phyloP scores from a whole-genome alignment of 2,113 vertebrate species.

The Dipodomys spectabilis region DNA sequence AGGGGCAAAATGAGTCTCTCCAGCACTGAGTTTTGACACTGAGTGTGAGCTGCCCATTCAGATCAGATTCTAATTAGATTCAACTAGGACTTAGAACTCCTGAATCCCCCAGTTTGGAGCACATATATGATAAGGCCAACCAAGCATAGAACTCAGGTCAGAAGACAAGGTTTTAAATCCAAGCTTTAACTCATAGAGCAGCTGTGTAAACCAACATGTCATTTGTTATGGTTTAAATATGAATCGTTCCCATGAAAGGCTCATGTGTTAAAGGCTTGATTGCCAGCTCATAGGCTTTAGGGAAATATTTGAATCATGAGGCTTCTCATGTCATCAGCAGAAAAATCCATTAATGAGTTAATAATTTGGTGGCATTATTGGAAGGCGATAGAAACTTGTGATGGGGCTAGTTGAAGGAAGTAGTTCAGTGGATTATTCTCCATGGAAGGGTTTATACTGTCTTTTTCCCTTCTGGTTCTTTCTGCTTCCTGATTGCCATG shows the following conservation, averaged over 20 bases:
- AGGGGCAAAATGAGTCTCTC: not conserved
- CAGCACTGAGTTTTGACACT: not conserved
- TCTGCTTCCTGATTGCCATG: not conserved
- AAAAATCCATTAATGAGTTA: not conserved
- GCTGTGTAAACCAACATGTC: not conserved
- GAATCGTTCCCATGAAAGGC: not conserved
- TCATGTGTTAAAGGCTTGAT: not conserved
- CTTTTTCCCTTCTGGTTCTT: not conserved
- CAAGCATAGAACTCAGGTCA: not conserved
- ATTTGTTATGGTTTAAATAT: not conserved
- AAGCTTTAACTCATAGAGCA: not conserved
- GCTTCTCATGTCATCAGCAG: not conserved
- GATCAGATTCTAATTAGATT: not conserved
- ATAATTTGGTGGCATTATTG: not conserved
- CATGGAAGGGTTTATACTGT: not conserved
- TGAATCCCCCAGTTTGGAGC: not conserved
- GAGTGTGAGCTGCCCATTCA: not conserved
- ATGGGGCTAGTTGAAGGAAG: not conserved
- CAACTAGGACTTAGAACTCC: not conserved
- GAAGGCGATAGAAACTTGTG: not conserved
- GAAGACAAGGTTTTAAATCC: not conserved
- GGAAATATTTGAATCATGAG: not conserved
- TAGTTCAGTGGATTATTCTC: not conserved
- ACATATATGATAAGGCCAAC: not conserved
- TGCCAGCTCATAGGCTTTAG: not conserved